Percentiles rank a stretch among this genome's conserved stretches.
Conservation (phyloP, 2,888 invertebrate species). For the Mesochorus sp. region DNA sequence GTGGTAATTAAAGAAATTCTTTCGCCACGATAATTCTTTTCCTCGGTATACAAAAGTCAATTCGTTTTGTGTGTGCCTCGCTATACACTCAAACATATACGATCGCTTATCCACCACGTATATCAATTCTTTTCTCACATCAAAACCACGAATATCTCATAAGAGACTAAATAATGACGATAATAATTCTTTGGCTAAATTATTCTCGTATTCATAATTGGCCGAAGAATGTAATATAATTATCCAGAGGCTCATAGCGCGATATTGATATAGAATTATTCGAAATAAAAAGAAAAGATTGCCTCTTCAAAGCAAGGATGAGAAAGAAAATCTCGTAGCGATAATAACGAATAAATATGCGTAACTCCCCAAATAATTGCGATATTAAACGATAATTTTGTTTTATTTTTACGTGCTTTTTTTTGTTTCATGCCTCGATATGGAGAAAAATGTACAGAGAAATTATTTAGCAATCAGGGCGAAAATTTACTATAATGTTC, state of each 20-base stretch:
- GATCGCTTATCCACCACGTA: background rate
- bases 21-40: conserved; percentile 32
- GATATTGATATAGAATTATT: background rate
- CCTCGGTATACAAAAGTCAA: conserved; percentile 24
- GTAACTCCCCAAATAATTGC: no score
- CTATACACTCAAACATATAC: background rate
- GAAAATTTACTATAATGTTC: background rate
- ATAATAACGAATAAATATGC: no score
- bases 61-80: background rate
- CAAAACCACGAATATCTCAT: conserved; percentile 7
- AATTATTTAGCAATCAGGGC: background rate
- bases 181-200: background rate
- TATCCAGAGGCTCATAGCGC: no score
- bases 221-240: conserved; percentile 4
- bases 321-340: no score
- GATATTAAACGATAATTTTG: no score
- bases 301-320: no score
- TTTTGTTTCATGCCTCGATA: no score
- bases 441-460: background rate
- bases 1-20: conserved; percentile 34
- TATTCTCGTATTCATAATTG: conserved; percentile 18
- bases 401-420: no score
- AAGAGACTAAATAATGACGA: background rate
- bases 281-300: no score
- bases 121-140: conserved; percentile 20